Percentiles rank a stretch among this genome's conserved stretches.
Conservation (phyloP, 2,888 invertebrate genomes). For the Ganaspis brasiliensis region DNA sequence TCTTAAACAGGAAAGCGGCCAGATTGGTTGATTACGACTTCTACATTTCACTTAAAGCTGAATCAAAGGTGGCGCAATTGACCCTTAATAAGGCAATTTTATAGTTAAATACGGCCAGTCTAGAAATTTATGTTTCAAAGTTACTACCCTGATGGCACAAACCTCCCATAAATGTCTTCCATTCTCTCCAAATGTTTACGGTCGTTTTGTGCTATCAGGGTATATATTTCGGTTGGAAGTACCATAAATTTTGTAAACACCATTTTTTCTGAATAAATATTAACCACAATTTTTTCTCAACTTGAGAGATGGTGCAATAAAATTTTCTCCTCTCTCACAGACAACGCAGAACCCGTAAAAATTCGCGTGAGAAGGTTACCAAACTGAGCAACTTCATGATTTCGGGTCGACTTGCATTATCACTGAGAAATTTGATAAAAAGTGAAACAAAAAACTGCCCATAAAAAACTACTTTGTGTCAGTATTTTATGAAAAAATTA, state of each 20-base stretch:
- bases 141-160: constrained; percentile 42
- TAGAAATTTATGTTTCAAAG: constrained; percentile 40
- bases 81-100: constrained; percentile 40
- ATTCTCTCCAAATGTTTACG: constrained; percentile 41
- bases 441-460: no score
- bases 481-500: no score
- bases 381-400: neutral
- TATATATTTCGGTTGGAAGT: constrained; percentile 43
- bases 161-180: constrained; percentile 43
- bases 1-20: neutral
- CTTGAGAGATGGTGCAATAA: constrained; percentile 35
- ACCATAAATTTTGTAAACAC: constrained; percentile 39
- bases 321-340: constrained; percentile 19
- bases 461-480: no score
- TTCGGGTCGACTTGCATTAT: neutral
- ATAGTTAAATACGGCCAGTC: constrained; percentile 30
- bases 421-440: neutral
- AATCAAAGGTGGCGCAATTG: constrained; percentile 40
- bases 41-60: constrained; percentile 39
- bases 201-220: constrained; percentile 41
- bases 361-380: constrained; percentile 19
- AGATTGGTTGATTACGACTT: constrained; percentile 38
- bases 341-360: constrained; percentile 13
- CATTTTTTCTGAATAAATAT: constrained; percentile 41
- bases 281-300: constrained; percentile 39